phyloP scores from a whole-genome alignment of 2,888 invertebrate species.

The Volucella inanis region DNA sequence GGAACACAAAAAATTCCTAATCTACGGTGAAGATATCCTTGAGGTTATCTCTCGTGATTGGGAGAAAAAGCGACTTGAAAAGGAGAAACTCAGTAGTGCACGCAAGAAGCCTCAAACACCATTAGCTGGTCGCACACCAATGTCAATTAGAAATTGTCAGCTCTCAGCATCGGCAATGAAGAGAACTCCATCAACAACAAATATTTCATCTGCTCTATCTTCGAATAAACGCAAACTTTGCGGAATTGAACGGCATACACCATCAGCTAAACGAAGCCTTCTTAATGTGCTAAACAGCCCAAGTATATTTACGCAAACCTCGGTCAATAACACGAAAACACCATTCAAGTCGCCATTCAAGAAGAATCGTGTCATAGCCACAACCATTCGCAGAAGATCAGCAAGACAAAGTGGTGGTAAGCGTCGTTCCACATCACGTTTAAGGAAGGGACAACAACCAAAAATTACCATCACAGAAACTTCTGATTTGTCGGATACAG shows the following conservation, averaged over 20 bases:
- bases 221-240: conserved; percentile 78
- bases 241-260: conserved; percentile 64
- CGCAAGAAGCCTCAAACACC: conserved; percentile 78
- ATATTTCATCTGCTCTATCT: conserved; percentile 57
- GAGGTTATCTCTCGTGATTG: conserved; percentile 86
- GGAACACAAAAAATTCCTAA: conserved; percentile 85
- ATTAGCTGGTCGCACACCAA: conserved; percentile 77
- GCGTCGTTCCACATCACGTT: conserved; percentile 73
- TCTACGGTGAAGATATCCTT: conserved; percentile 86
- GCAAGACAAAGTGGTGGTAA: conserved; percentile 77
- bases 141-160: conserved; percentile 77
- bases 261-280: conserved; percentile 80
- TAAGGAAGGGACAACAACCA: conserved; percentile 28
- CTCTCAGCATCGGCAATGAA: conserved; percentile 76
- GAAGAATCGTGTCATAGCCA: conserved; percentile 78
- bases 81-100: conserved; percentile 83
- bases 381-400: conserved; percentile 78
- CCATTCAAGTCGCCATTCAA: conserved; percentile 77
- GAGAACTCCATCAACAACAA: conserved; percentile 78
- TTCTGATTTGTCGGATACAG: conserved; percentile 63
- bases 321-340: conserved; percentile 58
- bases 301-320: conserved; percentile 53
- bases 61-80: conserved; percentile 83
- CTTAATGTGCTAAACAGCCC: conserved; percentile 78
- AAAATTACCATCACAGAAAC: conserved; percentile 64